These are phyloP conservation scores for Listrodromus nycthemerus DNA, from an alignment of 2,888 invertebrate species.

Conservation along the genomic window DNA sequence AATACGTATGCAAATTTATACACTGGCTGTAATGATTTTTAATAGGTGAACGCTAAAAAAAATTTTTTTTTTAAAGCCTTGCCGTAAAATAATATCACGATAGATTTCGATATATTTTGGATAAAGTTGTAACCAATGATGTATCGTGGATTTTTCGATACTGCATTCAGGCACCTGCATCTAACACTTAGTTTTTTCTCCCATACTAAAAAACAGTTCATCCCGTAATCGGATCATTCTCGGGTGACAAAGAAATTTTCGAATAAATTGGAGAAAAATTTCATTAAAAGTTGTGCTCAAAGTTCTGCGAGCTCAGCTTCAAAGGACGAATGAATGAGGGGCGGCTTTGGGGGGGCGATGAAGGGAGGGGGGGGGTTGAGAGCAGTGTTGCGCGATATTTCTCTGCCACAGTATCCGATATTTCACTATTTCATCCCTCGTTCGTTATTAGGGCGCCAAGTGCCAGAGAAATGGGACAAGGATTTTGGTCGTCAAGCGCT, in stretches of 20 bases:
- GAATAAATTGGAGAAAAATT: slow-evolving; percentile 25
- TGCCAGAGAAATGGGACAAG: slow-evolving; percentile 52
- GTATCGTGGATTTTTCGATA: background rate
- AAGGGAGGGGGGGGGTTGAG: background rate
- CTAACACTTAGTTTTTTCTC: background rate
- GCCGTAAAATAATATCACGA: background rate
- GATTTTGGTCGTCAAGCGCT: background rate
- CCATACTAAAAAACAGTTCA: background rate
- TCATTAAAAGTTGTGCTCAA: slow-evolving; percentile 27
- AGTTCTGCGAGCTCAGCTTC: slow-evolving; percentile 45
- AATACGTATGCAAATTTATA: background rate
- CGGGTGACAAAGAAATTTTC: slow-evolving; percentile 4
- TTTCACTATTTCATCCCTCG: slow-evolving; percentile 46
- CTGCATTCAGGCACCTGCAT: background rate
- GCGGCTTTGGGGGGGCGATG: background rate
- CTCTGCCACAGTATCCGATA: slow-evolving; percentile 44
- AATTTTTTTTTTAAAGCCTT: background rate
- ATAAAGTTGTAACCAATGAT: background rate
- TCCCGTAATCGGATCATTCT: slow-evolving; percentile 12
- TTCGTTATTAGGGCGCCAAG: slow-evolving; percentile 56
- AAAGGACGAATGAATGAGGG: slow-evolving; percentile 28
- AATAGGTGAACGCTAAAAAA: background rate
- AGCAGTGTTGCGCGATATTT: slow-evolving; percentile 36
- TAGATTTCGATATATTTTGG: background rate
- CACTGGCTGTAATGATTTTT: background rate